Percentiles rank a stretch among this genome's conserved stretches.
Evolutionary conservation across 2,888 invertebrate species (phyloP).

Genomic region (Ectropis crepuscularia): DNA sequence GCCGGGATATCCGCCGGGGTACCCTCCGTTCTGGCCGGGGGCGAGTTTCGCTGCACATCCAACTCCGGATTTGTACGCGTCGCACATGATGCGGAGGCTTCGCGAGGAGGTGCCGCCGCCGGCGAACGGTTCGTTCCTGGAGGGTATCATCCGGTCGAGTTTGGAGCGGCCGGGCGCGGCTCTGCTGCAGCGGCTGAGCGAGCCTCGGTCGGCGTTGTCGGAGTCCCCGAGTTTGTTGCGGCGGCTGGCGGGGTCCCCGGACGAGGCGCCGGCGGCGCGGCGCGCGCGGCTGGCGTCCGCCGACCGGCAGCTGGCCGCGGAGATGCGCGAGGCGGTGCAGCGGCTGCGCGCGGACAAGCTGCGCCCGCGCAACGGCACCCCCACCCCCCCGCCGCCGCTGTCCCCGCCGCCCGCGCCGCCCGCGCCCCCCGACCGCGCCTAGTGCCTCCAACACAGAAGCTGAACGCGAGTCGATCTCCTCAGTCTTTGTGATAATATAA

Average conservation of each 20-base stretch:
- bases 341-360: constrained; percentile 78
- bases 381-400: constrained; percentile 64
- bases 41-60: constrained; percentile 78
- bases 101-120: constrained; percentile 89
- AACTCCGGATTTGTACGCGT: constrained; percentile 89
- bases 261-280: constrained; percentile 77
- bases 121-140: constrained; percentile 92
- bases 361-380: constrained; percentile 71
- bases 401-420: constrained; percentile 55
- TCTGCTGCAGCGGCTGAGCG: constrained; percentile 66
- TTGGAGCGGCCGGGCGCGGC: constrained; percentile 86
- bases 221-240: constrained; percentile 88
- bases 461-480: constrained; percentile 57
- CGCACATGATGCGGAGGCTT: constrained; percentile 92
- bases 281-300: constrained; percentile 83
- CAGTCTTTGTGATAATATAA: constrained; percentile 78
- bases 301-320: constrained; percentile 74
- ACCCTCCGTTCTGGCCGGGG: constrained; percentile 92
- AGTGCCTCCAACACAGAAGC: constrained; percentile 41
- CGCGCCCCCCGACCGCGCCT: constrained; percentile 62
- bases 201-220: constrained; percentile 50
- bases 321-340: constrained; percentile 80
- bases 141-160: constrained; percentile 93
- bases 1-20: constrained; percentile 87
- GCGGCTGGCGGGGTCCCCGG: constrained; percentile 88